These are phyloP conservation scores for Calidris pugnax DNA, from an alignment of 2,113 vertebrate genomes.

Conservation along the genomic window DNA sequence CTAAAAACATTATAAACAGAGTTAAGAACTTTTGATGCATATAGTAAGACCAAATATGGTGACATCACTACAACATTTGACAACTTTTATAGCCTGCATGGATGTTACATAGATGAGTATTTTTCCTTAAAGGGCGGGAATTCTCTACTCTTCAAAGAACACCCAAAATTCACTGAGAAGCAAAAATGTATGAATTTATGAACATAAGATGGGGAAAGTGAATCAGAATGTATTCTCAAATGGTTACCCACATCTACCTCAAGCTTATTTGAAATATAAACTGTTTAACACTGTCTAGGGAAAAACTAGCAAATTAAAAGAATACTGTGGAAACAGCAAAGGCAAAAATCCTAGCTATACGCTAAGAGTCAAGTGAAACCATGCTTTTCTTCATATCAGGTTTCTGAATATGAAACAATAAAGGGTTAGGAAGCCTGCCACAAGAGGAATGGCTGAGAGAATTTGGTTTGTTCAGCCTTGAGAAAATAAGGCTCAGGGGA, in stretches of 20 bases:
- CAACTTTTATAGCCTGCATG: neutral
- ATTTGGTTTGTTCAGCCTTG: neutral
- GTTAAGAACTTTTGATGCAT: neutral
- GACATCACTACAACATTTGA: neutral
- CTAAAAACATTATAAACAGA: neutral
- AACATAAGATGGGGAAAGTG: neutral
- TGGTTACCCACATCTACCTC: neutral
- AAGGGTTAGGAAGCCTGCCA: neutral
- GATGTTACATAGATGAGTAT: neutral
- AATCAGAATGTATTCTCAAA: neutral
- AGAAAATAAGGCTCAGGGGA: neutral
- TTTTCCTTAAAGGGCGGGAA: neutral
- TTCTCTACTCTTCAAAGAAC: neutral
- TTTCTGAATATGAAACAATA: constrained; percentile 19
- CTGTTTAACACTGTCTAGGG: neutral
- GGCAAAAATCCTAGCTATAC: neutral
- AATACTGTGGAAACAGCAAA: constrained; percentile 18
- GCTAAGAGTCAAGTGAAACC: constrained; percentile 17
- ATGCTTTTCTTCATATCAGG: neutral
- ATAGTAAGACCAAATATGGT: neutral
- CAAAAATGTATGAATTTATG: neutral
- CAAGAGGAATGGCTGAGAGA: neutral
- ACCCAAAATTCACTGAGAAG: neutral
- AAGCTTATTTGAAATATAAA: neutral
- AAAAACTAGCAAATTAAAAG: neutral